Conservation (phyloP, 1,140 invertebrate genomes). For the Zaprionus gabonicus region DNA sequence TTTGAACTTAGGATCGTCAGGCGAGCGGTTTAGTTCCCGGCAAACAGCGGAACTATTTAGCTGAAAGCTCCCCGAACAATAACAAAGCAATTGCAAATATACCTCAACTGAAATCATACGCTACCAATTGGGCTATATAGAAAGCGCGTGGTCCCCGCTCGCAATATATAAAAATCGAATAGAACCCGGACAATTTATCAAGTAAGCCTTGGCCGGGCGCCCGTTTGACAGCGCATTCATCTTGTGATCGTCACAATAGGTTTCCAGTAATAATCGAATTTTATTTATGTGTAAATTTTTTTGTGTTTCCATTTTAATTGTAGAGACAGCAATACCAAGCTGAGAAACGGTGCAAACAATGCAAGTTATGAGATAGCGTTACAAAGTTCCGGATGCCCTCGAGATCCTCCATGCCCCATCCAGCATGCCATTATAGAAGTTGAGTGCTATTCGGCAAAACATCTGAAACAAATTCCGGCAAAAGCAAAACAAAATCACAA, state of each 20-base stretch:
- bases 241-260: not conserved
- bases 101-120: slow-evolving; percentile 5
- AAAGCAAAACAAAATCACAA: slow-evolving; percentile 3
- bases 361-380: slow-evolving; percentile 33
- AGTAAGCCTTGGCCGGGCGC: slow-evolving; percentile 56
- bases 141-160: slow-evolving; percentile 15
- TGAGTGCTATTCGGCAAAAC: slow-evolving; percentile 15
- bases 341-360: slow-evolving; percentile 43
- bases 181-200: slow-evolving; percentile 18
- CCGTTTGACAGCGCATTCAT: not conserved
- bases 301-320: slow-evolving; percentile 8
- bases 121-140: slow-evolving; percentile 12
- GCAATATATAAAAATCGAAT: not conserved
- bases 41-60: slow-evolving; percentile 69
- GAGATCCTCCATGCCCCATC: slow-evolving; percentile 26
- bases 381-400: slow-evolving; percentile 24
- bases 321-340: slow-evolving; percentile 8
- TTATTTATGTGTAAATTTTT: slow-evolving; percentile 18
- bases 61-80: slow-evolving; percentile 25
- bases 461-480: not conserved
- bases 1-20: slow-evolving; percentile 49
- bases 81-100: slow-evolving; percentile 28
- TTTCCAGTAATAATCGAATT: not conserved
- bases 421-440: slow-evolving; percentile 57
- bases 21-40: slow-evolving; percentile 64